phyloP scores from a whole-genome alignment of 2,888 invertebrate species.

The Thera britannica region DNA sequence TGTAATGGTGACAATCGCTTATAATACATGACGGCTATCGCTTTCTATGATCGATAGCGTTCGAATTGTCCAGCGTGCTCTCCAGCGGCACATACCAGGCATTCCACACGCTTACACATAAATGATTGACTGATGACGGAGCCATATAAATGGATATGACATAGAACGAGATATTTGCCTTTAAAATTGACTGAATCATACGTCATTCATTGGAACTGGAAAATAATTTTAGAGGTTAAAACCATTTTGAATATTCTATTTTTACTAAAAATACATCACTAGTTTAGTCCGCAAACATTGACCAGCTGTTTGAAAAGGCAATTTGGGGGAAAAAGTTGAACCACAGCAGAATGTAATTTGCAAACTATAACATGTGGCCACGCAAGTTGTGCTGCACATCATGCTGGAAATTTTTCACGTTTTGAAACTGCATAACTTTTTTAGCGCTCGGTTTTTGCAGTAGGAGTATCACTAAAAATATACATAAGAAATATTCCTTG shows the following conservation, averaged over 20 bases:
- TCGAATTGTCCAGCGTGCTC: constrained; percentile 71
- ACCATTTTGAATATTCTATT: constrained; percentile 24
- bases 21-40: constrained; percentile 56
- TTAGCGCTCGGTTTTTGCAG: too few species aligned
- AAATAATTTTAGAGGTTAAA: constrained; percentile 36
- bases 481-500: background rate
- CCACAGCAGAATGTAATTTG: constrained; percentile 40
- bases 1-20: constrained; percentile 67
- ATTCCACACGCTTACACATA: constrained; percentile 61
- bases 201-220: constrained; percentile 34
- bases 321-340: constrained; percentile 35
- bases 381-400: constrained; percentile 30
- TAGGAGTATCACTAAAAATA: background rate
- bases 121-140: constrained; percentile 61
- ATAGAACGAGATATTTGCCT: constrained; percentile 51
- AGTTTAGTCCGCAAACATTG: constrained; percentile 36
- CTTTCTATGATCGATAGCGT: constrained; percentile 59
- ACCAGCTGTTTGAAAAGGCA: constrained; percentile 40
- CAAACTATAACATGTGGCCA: constrained; percentile 42
- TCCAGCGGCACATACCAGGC: constrained; percentile 60
- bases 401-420: constrained; percentile 25
- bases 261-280: constrained; percentile 32
- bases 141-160: constrained; percentile 59
- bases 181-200: constrained; percentile 42
- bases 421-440: constrained; percentile 19